Conservation (phyloP, 2,888 invertebrate genomes). For the Ormyrus labotus region DNA sequence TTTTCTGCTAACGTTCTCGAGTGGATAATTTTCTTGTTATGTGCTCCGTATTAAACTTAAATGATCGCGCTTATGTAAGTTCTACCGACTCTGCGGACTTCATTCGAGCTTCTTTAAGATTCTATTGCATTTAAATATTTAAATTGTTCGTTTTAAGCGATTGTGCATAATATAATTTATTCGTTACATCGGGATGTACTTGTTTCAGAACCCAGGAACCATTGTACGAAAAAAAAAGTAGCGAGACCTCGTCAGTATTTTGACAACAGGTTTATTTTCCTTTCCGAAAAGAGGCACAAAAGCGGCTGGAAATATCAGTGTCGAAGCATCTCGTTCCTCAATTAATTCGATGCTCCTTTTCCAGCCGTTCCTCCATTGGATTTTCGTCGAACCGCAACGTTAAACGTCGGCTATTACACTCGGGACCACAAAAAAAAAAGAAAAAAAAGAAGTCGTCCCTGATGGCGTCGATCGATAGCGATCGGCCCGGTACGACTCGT, state of each 20-base stretch:
- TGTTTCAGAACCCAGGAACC: no score
- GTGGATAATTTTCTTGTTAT: constrained; percentile 76
- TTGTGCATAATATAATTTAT: no score
- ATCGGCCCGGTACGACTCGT: constrained; percentile 60
- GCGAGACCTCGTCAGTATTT: not conserved
- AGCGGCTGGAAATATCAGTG: no score
- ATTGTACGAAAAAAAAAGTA: not conserved
- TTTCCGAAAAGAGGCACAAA: no score
- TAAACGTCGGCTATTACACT: constrained; percentile 23
- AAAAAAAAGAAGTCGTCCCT: constrained; percentile 23
- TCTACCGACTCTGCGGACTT: not conserved
- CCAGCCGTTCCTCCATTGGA: constrained; percentile 6
- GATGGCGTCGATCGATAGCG: constrained; percentile 62
- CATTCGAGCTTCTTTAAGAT: no score
- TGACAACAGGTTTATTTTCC: no score
- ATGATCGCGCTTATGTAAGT: constrained; percentile 25
- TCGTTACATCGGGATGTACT: no score
- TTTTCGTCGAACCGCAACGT: constrained; percentile 5
- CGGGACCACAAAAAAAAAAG: constrained; percentile 8
- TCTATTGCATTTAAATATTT: no score
- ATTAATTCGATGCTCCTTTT: not conserved
- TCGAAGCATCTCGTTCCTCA: no score
- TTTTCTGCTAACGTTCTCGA: constrained; percentile 61
- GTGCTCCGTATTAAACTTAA: constrained; percentile 69
- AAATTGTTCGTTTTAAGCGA: no score